Conservation (phyloP, 1,140 invertebrate genomes). For the Amphibalanus amphitrite region DNA sequence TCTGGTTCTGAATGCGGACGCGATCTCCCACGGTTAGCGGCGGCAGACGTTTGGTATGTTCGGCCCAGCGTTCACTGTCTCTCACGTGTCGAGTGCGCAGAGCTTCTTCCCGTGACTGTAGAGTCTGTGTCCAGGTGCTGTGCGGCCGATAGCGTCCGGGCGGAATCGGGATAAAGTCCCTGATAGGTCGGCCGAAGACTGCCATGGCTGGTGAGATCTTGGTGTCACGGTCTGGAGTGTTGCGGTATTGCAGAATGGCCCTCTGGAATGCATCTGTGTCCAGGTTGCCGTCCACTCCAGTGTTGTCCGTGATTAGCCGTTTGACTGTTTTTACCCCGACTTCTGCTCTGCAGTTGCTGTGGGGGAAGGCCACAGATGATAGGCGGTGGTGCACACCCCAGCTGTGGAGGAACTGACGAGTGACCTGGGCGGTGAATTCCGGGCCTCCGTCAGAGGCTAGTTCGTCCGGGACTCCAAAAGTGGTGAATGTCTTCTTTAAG, state of each 20-base stretch:
- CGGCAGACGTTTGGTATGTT: not conserved
- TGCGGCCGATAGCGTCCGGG: not conserved
- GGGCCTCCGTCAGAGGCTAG: slow-evolving; percentile 1
- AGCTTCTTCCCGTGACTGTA: not conserved
- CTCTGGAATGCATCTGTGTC: not conserved
- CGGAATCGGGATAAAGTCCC: slow-evolving; percentile 5
- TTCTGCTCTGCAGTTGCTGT: slow-evolving; percentile 7
- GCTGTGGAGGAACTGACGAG: slow-evolving; percentile 5
- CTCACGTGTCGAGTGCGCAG: not conserved
- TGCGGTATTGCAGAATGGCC: slow-evolving; percentile 10
- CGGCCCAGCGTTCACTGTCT: not conserved
- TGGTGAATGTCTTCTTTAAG: not conserved
- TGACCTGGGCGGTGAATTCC: not conserved
- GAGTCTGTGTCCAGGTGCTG: not conserved
- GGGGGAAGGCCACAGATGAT: slow-evolving; percentile 3
- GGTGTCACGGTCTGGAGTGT: slow-evolving; percentile 4
- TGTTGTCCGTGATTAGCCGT: slow-evolving; percentile 4
- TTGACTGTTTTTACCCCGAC: slow-evolving; percentile 3
- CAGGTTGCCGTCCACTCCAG: not conserved
- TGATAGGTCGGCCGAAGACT: slow-evolving; percentile 5
- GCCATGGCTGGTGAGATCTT: slow-evolving; percentile 2
- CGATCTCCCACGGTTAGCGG: not conserved
- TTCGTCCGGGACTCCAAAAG: slow-evolving; percentile 3
- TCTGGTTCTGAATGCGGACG: slow-evolving; percentile 9
- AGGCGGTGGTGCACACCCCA: slow-evolving; percentile 2